Base-by-base conservation (phyloP, 2,113 vertebrate species). In the Bungarus multicinctus region DNA sequence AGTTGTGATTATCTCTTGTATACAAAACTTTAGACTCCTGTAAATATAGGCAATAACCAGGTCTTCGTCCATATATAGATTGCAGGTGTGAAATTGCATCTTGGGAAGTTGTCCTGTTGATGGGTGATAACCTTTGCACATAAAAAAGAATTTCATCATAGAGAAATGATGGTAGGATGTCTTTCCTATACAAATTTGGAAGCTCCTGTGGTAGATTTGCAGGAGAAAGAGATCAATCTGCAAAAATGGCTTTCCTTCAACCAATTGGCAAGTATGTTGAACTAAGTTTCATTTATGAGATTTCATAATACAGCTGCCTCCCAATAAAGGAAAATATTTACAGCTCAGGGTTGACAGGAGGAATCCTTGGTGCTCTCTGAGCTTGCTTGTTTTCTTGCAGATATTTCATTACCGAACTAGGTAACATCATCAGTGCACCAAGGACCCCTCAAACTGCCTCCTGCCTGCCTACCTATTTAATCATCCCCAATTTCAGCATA, bases 1-100 rank as follows among this genome's bases (percentile, higher is more conserved):
- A 54, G 88, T 94, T 91, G 52, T 94, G 88, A 95, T 55, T 3
- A 30, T 7, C 64, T 87, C 43, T 23, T 91, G 43, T 52, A 27
- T 50, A 30, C 11, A 52, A 81, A 81, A 18, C 34, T 43, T 81
- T 18, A 43, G 74, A 8, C 34, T 81, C 3, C 18, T 81, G 39
- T 81, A 81, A 39, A 81, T 22, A 7, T 12, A 64, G 30, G 60
- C 50, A 27, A 45, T 39, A 47, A 87, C 27, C 34, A 27, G 50
- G 2, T 91, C 43, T 50, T 3, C n/a, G 34, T 89, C 1, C 91
- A 50, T 93, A 94, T 90, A 45, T 34, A 91, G 90, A 94, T 22
- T 9, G 92, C 64, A 0, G 1, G 89, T 25, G 25, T 1, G 16
- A 22, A 22, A 43, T 74, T 69, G 53, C 23, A n/a, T 23, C 2